Conservation (phyloP, 2,888 invertebrate genomes). For the Carcina quercana region DNA sequence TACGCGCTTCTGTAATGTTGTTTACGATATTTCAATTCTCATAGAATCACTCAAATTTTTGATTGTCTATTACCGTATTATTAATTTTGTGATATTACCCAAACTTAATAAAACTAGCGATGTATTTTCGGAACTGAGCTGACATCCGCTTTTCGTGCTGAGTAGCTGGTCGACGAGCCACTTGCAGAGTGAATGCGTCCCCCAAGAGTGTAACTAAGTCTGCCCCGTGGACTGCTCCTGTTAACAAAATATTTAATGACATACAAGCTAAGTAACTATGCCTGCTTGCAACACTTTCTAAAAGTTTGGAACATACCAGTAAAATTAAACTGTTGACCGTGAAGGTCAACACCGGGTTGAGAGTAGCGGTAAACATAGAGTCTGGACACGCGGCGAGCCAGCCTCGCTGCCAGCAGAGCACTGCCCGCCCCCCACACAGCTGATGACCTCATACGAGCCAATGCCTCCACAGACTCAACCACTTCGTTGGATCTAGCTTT, state of each 20-base stretch:
- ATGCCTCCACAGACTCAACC: constrained; percentile 54
- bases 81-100: constrained; percentile 47
- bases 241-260: constrained; percentile 5
- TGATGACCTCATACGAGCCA: constrained; percentile 74
- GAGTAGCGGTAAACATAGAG: constrained; percentile 75
- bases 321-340: constrained; percentile 58
- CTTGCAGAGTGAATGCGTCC: constrained; percentile 78
- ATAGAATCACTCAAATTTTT: too few species aligned
- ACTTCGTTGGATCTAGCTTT: constrained; percentile 26
- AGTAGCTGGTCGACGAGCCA: constrained; percentile 76
- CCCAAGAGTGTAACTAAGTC: constrained; percentile 80
- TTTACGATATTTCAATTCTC: too few species aligned
- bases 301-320: constrained; percentile 46
- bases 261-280: neutral
- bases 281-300: neutral
- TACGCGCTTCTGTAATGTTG: too few species aligned
- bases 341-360: constrained; percentile 57
- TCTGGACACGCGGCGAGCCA: constrained; percentile 57
- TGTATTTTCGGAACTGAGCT: constrained; percentile 36
- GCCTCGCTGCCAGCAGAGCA: constrained; percentile 72
- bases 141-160: constrained; percentile 73
- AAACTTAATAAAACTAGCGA: constrained; percentile 64
- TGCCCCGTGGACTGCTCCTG: constrained; percentile 79
- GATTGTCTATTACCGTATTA: too few species aligned
- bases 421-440: constrained; percentile 69